Conservation (phyloP, 2,113 vertebrate genomes). For the Pluvialis apricaria region DNA sequence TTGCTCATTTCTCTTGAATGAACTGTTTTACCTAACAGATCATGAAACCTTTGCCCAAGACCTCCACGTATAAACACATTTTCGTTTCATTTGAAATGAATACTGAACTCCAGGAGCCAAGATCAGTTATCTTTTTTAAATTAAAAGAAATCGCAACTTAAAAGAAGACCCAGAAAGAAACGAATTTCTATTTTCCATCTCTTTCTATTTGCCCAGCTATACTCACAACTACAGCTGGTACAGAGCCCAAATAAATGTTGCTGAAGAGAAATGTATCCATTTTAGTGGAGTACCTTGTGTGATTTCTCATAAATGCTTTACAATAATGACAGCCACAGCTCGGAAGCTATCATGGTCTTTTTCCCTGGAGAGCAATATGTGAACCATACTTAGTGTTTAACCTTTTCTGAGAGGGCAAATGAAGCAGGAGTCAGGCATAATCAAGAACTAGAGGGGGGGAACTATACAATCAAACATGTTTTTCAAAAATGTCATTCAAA, state of each 20-base stretch:
- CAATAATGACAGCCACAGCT: slow-evolving; percentile 9
- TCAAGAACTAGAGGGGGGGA: background rate
- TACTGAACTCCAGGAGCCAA: background rate
- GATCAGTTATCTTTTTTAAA: background rate
- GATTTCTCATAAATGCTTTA: slow-evolving; percentile 49
- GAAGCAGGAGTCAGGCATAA: background rate
- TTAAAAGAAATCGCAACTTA: background rate
- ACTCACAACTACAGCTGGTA: background rate
- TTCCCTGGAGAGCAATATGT: slow-evolving; percentile 12
- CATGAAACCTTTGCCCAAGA: background rate
- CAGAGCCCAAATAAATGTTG: background rate
- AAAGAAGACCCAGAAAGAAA: background rate
- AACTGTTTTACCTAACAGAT: background rate
- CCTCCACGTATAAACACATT: background rate
- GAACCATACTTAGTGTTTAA: background rate
- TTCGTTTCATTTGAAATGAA: background rate
- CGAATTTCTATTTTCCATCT: background rate
- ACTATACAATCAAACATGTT: background rate
- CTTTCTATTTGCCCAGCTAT: background rate
- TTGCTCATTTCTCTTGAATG: background rate
- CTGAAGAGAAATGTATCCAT: slow-evolving; percentile 21
- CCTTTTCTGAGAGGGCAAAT: slow-evolving; percentile 27
- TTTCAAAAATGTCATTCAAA: background rate
- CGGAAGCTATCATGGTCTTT: background rate
- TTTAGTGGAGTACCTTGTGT: background rate